phyloP scores from a whole-genome alignment of 2,113 vertebrate species.

The Rhombomys opimus region DNA sequence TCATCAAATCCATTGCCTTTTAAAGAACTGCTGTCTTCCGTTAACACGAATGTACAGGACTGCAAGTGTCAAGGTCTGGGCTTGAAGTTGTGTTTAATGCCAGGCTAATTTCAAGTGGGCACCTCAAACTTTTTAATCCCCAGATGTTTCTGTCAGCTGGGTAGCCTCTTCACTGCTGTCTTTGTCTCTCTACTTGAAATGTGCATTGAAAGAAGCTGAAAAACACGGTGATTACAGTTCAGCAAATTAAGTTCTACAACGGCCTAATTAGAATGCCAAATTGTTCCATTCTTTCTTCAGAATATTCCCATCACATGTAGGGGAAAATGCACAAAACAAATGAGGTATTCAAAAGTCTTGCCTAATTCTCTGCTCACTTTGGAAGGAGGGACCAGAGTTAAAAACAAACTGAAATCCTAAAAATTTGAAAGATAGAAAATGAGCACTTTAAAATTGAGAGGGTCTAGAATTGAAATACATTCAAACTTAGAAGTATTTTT shows the following conservation, averaged over 20 bases:
- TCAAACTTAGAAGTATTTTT: neutral
- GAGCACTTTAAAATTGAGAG: neutral
- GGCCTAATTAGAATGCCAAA: slow-evolving; percentile 67
- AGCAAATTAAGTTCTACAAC: slow-evolving; percentile 69
- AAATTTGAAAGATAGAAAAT: neutral
- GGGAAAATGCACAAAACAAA: slow-evolving; percentile 46
- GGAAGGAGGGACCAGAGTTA: neutral
- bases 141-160: slow-evolving; percentile 47
- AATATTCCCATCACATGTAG: slow-evolving; percentile 46
- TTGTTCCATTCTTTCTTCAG: slow-evolving; percentile 63
- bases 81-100: neutral
- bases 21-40: neutral
- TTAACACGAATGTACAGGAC: neutral
- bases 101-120: neutral
- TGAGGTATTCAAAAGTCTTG: slow-evolving; percentile 35
- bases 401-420: slow-evolving; percentile 52
- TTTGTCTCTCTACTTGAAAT: slow-evolving; percentile 58
- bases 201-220: slow-evolving; percentile 59
- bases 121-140: slow-evolving; percentile 14
- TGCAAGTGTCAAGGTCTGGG: neutral
- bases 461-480: neutral
- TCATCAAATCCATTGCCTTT: neutral
- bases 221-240: slow-evolving; percentile 61
- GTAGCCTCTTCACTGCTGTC: slow-evolving; percentile 6
- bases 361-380: slow-evolving; percentile 36